Evolutionary conservation across 2,888 invertebrate genomes (phyloP).

Genomic region (Trichacis sp.): DNA sequence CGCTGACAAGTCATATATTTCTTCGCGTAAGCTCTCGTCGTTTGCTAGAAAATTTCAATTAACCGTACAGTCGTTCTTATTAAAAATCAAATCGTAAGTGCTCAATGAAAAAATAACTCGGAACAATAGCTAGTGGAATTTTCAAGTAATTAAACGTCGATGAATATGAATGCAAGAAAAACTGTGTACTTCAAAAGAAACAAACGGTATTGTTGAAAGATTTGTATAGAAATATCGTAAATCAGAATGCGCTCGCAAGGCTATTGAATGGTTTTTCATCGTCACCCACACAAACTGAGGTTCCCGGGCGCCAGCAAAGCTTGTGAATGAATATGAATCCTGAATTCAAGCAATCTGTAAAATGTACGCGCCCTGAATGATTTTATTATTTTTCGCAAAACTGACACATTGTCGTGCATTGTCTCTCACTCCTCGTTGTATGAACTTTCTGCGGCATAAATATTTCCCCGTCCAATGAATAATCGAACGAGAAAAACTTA

Average conservation of each 20-base stretch:
- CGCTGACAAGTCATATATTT: background rate
- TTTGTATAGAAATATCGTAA: background rate
- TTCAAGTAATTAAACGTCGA: background rate
- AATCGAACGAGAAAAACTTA: background rate
- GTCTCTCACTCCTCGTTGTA: background rate
- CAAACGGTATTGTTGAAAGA: background rate
- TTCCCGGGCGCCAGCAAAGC: background rate
- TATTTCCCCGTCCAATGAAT: background rate
- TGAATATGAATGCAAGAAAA: background rate
- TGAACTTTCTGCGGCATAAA: background rate
- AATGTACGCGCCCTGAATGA: background rate
- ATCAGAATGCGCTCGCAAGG: background rate
- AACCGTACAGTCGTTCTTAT: background rate
- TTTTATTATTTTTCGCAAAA: background rate
- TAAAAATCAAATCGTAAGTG: background rate
- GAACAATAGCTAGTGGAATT: background rate
- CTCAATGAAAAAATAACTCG: background rate
- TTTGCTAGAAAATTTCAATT: background rate
- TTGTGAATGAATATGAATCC: background rate
- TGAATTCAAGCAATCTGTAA: background rate
- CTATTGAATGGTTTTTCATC: conserved; percentile 5
- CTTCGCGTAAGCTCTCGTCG: background rate
- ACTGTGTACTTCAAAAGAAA: background rate
- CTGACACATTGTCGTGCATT: background rate
- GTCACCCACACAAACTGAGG: background rate